These are phyloP conservation scores for Plecturocebus donacophilus DNA, from an alignment of 2,113 vertebrate species.

Conservation along the genomic window DNA sequence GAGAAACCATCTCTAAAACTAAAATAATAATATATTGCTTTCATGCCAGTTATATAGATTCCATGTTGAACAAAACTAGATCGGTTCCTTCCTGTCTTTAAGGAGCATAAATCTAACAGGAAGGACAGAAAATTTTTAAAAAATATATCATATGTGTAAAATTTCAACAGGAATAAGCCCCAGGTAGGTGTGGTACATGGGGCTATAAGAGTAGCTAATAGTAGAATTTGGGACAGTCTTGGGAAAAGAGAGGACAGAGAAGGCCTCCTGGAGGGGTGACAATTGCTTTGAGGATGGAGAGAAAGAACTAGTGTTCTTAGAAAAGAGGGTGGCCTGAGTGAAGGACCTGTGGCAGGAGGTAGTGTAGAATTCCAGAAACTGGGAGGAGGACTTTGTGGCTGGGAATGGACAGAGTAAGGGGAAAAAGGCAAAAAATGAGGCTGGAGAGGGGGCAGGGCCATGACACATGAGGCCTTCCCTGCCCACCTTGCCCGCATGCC, in stretches of 20 bases:
- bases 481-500: not conserved
- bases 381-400: not conserved
- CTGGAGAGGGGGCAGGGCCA: accelerated
- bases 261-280: not conserved
- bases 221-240: not conserved
- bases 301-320: accelerated
- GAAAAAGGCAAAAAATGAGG: not conserved
- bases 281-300: not conserved
- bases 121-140: not conserved
- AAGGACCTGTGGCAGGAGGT: not conserved
- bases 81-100: not conserved
- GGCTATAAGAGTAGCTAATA: accelerated
- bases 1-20: no score
- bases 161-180: not conserved
- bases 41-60: not conserved
- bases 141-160: not conserved
- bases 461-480: accelerated
- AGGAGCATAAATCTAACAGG: not conserved
- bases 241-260: not conserved
- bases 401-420: not conserved
- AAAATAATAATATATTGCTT: no score
- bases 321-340: not conserved
- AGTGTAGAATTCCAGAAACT: not conserved
- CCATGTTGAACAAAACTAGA: not conserved
- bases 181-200: accelerated